Conservation (phyloP, 2,113 vertebrate genomes). For the Scolopax mira region DNA sequence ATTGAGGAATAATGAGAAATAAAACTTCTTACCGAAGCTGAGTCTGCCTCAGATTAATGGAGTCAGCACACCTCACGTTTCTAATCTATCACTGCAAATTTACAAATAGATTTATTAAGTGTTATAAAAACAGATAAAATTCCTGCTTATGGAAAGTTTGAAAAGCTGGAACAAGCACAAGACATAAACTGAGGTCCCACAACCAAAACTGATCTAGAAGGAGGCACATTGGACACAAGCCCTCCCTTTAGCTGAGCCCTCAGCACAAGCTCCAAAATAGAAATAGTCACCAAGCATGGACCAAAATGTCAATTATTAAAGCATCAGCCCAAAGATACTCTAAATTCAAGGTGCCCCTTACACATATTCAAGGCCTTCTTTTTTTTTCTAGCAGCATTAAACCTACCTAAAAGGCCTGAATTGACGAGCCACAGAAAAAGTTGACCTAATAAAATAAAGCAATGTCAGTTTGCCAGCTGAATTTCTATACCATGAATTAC, state of each 20-base stretch:
- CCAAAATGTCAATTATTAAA: not conserved
- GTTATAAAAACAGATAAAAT: not conserved
- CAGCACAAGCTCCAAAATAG: not conserved
- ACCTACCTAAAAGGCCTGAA: not conserved
- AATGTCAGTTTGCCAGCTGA: not conserved
- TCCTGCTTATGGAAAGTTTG: not conserved
- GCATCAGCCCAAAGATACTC: not conserved
- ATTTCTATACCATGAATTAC: not conserved
- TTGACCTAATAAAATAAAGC: not conserved
- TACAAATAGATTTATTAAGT: not conserved
- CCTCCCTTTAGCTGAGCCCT: not conserved
- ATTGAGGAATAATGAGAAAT: not conserved
- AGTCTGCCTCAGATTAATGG: rapidly evolving
- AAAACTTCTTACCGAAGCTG: not conserved
- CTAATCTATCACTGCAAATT: not conserved
- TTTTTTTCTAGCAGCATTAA: not conserved
- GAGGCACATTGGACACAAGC: not conserved
- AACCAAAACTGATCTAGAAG: rapidly evolving
- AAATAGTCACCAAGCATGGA: not conserved
- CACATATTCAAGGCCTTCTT: rapidly evolving
- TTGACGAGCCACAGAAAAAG: not conserved
- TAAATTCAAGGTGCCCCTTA: not conserved
- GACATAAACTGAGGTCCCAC: not conserved
- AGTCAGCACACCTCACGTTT: not conserved
- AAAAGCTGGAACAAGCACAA: not conserved